Conservation (phyloP, 2,113 vertebrate genomes). For the human (Homo sapiens) region GRCh38 chr1:167711001-167711500, state of each 20-base stretch:
- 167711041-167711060: neutral
- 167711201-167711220: neutral
- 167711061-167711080: neutral
- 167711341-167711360: fast-evolving
- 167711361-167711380: neutral
- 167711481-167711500: neutral
- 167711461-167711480: neutral
- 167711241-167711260: neutral
- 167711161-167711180: neutral
- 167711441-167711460: neutral
- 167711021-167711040: neutral
- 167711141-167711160: neutral
- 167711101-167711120: neutral
- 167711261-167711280: neutral
- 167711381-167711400: neutral
- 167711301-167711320: neutral
- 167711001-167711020: neutral
- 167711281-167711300: neutral
- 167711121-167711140: neutral
- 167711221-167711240: neutral
- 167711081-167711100: neutral
- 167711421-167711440: too few species aligned
- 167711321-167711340: neutral
- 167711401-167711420: neutral
- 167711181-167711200: neutral